Evolutionary conservation across 2,888 invertebrate genomes (phyloP).

Genomic region (Phasia obesa): DNA sequence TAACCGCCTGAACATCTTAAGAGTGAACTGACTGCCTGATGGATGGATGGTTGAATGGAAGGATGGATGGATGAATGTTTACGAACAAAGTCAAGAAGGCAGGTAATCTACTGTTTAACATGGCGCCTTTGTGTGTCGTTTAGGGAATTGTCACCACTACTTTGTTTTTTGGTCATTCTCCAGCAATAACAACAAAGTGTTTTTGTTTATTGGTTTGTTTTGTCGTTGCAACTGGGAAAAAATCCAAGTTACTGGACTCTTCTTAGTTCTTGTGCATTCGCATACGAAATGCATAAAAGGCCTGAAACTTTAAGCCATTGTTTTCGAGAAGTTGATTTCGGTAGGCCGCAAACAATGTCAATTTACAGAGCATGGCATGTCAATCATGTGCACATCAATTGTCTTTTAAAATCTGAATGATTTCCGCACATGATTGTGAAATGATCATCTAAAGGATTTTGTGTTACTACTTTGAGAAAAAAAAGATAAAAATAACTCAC

Average conservation of each 20-base stretch:
- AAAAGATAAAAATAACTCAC: slow-evolving; percentile 40
- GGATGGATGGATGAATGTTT: slow-evolving; percentile 46
- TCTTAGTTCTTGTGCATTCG: slow-evolving; percentile 11
- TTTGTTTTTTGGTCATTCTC: slow-evolving; percentile 48
- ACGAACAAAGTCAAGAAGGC: slow-evolving; percentile 71
- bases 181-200: slow-evolving; percentile 31
- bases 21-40: slow-evolving; percentile 23
- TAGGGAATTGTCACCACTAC: slow-evolving; percentile 78
- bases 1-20: slow-evolving; percentile 47
- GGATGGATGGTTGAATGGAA: slow-evolving; percentile 67
- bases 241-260: slow-evolving; percentile 32
- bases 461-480: slow-evolving; percentile 54
- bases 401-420: slow-evolving; percentile 70
- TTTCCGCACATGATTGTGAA: slow-evolving; percentile 62
- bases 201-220: not conserved
- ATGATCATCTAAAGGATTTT: slow-evolving; percentile 50
- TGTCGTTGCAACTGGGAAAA: slow-evolving; percentile 12
- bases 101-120: slow-evolving; percentile 75
- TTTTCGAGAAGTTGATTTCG: slow-evolving; percentile 60
- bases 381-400: slow-evolving; percentile 80
- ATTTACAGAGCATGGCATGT: slow-evolving; percentile 81
- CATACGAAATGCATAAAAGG: slow-evolving; percentile 45
- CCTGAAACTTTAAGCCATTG: slow-evolving; percentile 50
- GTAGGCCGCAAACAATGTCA: slow-evolving; percentile 80
- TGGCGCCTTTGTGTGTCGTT: slow-evolving; percentile 77